Evolutionary conservation across 2,888 invertebrate genomes (phyloP), one percentile per base, ranked within the genome.

Genomic region (Iphiclides podalirius): DNA sequence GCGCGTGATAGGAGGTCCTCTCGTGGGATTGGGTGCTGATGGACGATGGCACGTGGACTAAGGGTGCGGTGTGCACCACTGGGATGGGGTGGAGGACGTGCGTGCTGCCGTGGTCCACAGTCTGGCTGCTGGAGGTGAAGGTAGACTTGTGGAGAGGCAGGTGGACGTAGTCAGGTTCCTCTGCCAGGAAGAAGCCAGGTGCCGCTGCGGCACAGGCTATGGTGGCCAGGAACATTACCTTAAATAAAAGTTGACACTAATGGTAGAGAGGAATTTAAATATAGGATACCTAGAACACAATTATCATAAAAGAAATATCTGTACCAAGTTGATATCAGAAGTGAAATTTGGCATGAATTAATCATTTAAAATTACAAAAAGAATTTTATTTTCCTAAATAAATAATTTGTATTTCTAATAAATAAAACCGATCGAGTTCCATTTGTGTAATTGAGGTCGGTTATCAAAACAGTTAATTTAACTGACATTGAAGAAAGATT

Each of bases 81-180:
- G 54, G 73, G 4, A 57, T 26, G 28, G 62, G 38, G 42, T 72
- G 72, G 31, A 74, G 33, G 15, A 74, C 47, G 40, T 73, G 71
- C 13, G 79, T 72, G 58, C 70, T 70, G 13, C 76, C 78, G 14
- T 79, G 77, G 58, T 79, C 69, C 14, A 77, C 60, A 0, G 69
- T 48, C 43, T 79, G 78, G 44, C 70, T 72, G 65, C 64, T 72
- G 9, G 70, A 64, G 1, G 75, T 72, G 45, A 65, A 52, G 1
- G 77, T 78, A 1, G 79, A 70, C 47, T 81, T 81, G 11, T 66
- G 53, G 0, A 67, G 37, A 1, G 72, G 70, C 11, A 50, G 44
- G 11, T 43, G 48, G 1, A 70, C 55, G 39, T 72, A 69, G 23
- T 67, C 59, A 17, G 72, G 60, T 13, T 70, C 61, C n/a, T 72